Evolutionary conservation across 2,888 invertebrate species (phyloP).

Genomic region (Perizoma affinitatum): DNA sequence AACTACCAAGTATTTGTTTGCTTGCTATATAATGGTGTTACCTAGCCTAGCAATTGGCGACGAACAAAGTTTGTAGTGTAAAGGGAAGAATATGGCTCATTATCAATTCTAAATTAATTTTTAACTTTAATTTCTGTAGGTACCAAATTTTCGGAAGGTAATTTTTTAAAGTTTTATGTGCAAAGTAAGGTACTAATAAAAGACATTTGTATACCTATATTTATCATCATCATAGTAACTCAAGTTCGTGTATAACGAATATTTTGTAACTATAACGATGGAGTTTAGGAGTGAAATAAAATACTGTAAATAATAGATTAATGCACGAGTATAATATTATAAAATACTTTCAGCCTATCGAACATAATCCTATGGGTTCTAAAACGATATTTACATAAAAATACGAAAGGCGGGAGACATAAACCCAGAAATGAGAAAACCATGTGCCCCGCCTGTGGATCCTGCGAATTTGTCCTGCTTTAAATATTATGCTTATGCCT

Average conservation of each 20-base stretch:
- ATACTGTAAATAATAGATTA: constrained; percentile 53
- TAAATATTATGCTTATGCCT: constrained; percentile 50
- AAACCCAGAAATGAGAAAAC: constrained; percentile 55
- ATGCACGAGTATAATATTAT: constrained; percentile 79
- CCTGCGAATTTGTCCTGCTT: constrained; percentile 43
- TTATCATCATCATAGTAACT: too few species aligned
- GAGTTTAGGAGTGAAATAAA: constrained; percentile 41
- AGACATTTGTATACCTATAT: too few species aligned
- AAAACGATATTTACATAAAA: constrained; percentile 77
- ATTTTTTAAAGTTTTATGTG: too few species aligned
- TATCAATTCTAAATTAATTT: neutral
- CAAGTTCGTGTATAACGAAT: too few species aligned
- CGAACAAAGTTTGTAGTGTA: too few species aligned
- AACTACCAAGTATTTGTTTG: too few species aligned
- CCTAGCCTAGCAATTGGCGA: neutral
- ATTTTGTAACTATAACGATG: neutral
- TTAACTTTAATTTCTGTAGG: too few species aligned
- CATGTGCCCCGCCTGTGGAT: constrained; percentile 47
- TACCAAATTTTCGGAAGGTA: too few species aligned
- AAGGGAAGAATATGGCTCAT: too few species aligned
- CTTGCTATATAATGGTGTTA: too few species aligned
- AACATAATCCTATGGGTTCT: constrained; percentile 79
- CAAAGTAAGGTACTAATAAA: too few species aligned
- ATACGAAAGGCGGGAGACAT: constrained; percentile 67
- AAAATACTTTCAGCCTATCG: constrained; percentile 81